A percentile compares a stretch with the other conserved stretches of the same genome.
Evolutionary conservation across 2,113 vertebrate genomes (phyloP).

Genomic region (Tetraodon nigroviridis): DNA sequence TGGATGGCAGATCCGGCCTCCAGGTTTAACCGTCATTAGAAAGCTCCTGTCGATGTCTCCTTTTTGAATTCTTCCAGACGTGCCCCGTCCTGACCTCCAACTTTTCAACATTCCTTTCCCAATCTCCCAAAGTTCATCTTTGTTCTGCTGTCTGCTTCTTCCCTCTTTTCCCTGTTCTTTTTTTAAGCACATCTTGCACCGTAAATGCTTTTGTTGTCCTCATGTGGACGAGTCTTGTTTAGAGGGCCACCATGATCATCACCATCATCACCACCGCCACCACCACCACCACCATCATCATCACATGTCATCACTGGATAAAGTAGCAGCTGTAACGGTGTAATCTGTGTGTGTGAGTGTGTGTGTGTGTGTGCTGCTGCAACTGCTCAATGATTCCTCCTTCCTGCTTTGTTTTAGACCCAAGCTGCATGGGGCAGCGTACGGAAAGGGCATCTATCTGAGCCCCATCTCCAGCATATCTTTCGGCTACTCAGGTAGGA

Average conservation of each 20-base stretch:
- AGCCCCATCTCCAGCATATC: conserved; percentile 99
- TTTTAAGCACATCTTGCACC: conserved; percentile 10
- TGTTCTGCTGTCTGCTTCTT: conserved; percentile 22
- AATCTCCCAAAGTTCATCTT: conserved; percentile 22
- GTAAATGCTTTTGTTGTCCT: conserved; percentile 6
- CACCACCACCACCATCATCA: too few species aligned
- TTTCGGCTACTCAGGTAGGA: conserved; percentile 99
- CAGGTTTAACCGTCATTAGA: conserved; percentile 26
- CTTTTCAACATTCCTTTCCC: conserved; percentile 19
- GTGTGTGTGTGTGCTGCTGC: conserved; percentile 22
- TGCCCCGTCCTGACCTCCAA: conserved; percentile 22
- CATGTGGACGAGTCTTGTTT: conserved; percentile 11
- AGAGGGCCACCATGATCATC: conserved; percentile 6
- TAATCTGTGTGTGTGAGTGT: neutral
- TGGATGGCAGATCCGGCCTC: conserved; percentile 25
- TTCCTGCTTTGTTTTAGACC: conserved; percentile 78
- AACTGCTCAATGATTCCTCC: conserved; percentile 62
- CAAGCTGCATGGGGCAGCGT: conserved; percentile 99
- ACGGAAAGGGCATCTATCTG: conserved; percentile 99
- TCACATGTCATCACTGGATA: neutral
- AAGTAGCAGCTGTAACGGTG: neutral
- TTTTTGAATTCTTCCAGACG: conserved; percentile 47
- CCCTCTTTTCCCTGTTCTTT: conserved; percentile 1
- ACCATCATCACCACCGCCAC: too few species aligned
- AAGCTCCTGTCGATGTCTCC: conserved; percentile 28